phyloP scores from a whole-genome alignment of 1,140 invertebrate genomes.

The Zaprionus tsacasi region DNA sequence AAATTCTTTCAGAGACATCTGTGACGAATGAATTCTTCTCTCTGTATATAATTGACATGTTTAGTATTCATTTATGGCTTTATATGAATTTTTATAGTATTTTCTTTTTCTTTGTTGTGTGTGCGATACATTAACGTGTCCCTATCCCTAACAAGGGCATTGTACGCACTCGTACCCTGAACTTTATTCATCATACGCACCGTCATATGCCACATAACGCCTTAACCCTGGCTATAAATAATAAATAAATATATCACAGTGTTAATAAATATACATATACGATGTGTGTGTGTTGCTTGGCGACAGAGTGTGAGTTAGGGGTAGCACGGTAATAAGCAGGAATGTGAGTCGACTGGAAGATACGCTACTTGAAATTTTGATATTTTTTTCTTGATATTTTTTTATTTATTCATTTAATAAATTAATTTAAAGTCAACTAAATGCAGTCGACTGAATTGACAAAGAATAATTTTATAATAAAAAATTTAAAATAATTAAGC shows the following conservation, averaged over 20 bases:
- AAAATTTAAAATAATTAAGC: too few relatives aligned
- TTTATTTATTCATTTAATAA: too few relatives aligned
- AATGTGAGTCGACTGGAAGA: background rate
- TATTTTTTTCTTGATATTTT: too few relatives aligned
- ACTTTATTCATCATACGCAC: conserved; percentile 60
- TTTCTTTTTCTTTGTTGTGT: conserved; percentile 7
- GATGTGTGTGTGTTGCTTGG: conserved; percentile 3
- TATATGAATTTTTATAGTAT: conserved; percentile 10
- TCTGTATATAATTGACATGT: conserved; percentile 41
- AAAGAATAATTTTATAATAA: too few relatives aligned
- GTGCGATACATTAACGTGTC: conserved; percentile 33
- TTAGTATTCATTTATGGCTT: conserved; percentile 7
- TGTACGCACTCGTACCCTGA: conserved; percentile 39
- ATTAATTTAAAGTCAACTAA: too few relatives aligned
- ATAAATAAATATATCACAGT: background rate
- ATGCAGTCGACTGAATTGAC: too few relatives aligned
- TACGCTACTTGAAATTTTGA: background rate
- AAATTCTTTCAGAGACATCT: conserved; percentile 10
- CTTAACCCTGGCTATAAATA: conserved; percentile 17
- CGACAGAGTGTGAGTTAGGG: background rate
- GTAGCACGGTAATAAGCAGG: background rate
- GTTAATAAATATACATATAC: conserved; percentile 2
- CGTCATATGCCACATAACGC: background rate
- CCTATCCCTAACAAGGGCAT: conserved; percentile 51
- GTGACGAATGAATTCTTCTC: conserved; percentile 41